Conservation (phyloP, 2,888 invertebrate species). For the Lumbricus terrestris region DNA sequence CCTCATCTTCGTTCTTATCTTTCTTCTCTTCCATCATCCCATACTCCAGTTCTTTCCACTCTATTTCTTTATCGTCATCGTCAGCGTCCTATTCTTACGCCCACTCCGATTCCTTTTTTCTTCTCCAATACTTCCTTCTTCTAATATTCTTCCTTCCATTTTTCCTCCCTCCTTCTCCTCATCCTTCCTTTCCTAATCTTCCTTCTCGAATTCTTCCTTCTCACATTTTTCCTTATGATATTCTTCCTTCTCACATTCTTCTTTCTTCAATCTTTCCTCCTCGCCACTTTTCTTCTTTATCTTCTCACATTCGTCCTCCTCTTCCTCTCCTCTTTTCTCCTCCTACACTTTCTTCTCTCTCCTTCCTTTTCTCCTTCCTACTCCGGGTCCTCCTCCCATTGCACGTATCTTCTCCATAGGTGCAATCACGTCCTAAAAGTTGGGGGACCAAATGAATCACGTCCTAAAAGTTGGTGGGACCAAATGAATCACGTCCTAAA, state of each 20-base stretch:
- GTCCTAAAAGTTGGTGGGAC: too few species aligned
- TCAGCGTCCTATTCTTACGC: neutral
- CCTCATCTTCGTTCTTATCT: too few species aligned
- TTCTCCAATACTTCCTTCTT: neutral
- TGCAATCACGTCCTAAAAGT: too few species aligned
- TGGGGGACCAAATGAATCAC: too few species aligned
- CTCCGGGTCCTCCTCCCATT: neutral
- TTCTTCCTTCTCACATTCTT: neutral
- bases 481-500: too few species aligned
- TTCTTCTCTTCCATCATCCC: neutral
- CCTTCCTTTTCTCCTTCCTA: neutral
- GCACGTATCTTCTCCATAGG: too few species aligned
- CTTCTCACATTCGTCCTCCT: neutral
- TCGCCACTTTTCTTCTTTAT: neutral
- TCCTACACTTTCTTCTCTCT: too few species aligned
- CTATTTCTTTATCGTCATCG: neutral
- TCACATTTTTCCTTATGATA: too few species aligned
- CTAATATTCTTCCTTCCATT: too few species aligned
- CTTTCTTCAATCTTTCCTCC: neutral
- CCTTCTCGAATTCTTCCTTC: too few species aligned
- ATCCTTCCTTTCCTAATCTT: neutral
- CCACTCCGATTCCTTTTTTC: neutral
- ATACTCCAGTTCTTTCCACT: neutral
- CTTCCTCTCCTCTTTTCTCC: neutral
- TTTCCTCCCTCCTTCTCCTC: too few species aligned